A percentile compares a stretch with the other conserved stretches of the same genome.
Evolutionary conservation across 2,797 vertebrate species (phyloP).

Genomic region (Smutsia gigantea): DNA sequence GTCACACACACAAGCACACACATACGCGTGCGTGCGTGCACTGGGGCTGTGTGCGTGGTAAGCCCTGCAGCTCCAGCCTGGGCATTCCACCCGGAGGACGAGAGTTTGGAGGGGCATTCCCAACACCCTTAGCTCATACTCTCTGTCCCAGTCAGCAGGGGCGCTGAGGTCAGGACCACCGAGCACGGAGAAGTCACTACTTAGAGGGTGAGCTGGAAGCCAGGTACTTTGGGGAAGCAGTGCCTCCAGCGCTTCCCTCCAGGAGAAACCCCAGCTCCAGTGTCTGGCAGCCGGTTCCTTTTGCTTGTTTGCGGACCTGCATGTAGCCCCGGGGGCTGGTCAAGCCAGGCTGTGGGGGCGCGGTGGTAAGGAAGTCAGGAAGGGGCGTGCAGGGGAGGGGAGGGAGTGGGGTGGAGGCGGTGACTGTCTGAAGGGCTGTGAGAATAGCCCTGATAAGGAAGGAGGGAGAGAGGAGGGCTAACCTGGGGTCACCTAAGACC

Average conservation of each 20-base stretch:
- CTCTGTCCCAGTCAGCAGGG: neutral
- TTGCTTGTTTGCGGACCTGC: neutral
- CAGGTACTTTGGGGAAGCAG: neutral
- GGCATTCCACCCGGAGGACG: fast-evolving
- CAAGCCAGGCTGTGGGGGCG: neutral
- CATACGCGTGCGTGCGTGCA: fast-evolving
- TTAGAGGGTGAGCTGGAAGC: neutral
- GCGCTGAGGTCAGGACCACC: neutral
- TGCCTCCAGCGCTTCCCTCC: neutral
- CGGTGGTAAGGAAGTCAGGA: too few species aligned
- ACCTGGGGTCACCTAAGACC: neutral
- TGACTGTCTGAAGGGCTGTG: neutral
- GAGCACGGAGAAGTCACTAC: neutral
- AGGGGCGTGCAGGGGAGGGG: neutral
- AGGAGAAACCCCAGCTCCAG: neutral
- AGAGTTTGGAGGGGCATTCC: neutral
- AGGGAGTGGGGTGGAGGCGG: neutral
- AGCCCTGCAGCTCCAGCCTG: neutral
- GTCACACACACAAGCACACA: neutral
- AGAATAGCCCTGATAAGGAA: neutral
- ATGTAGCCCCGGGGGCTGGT: neutral
- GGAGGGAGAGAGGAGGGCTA: neutral
- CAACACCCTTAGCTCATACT: neutral
- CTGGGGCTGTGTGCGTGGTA: neutral
- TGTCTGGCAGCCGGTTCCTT: neutral